These are phyloP conservation scores for Lamprologus tigripictilis DNA, from an alignment of 2,113 vertebrate species.

Conservation along the genomic window DNA sequence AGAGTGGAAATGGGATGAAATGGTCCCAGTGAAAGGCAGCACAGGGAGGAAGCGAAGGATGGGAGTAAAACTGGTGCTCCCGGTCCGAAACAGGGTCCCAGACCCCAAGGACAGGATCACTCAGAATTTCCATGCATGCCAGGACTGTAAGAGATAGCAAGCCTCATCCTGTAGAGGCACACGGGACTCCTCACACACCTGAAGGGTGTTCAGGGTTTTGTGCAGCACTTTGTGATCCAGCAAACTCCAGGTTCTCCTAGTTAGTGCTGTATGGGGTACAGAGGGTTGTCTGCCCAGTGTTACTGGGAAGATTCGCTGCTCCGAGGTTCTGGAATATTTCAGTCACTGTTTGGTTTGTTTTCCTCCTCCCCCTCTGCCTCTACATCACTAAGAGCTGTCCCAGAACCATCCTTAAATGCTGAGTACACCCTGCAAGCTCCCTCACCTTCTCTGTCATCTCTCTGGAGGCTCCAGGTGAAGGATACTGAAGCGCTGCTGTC, in stretches of 20 bases:
- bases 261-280: neutral
- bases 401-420: constrained; percentile 89
- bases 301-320: neutral
- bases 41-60: neutral
- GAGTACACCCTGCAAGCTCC: constrained; percentile 85
- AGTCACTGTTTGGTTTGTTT: neutral
- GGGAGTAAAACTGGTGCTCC: neutral
- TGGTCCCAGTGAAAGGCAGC: neutral
- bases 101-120: neutral
- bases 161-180: neutral
- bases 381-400: constrained; percentile 83
- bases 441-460: constrained; percentile 93
- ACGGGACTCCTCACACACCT: neutral
- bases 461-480: constrained; percentile 76
- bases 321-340: neutral
- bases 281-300: neutral
- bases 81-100: neutral
- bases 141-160: neutral
- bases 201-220: neutral
- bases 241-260: neutral
- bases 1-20: neutral
- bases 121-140: neutral
- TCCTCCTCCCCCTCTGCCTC: neutral
- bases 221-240: neutral
- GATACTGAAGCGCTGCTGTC: constrained; percentile 88